phyloP scores from a whole-genome alignment of 2,797 vertebrate species.

The Sternarchorhynchus goeldii region DNA sequence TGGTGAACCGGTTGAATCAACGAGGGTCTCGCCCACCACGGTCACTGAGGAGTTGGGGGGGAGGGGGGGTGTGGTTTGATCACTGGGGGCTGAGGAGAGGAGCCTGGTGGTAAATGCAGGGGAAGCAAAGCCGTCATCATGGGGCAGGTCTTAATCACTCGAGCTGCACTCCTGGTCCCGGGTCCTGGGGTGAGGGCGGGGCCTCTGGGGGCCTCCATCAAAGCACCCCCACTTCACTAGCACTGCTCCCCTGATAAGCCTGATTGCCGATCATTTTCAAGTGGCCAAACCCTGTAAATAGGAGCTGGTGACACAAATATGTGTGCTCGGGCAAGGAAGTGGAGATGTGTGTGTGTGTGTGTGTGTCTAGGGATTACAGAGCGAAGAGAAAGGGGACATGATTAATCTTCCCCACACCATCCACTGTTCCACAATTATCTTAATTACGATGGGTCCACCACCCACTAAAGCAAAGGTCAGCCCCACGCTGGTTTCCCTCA shows the following conservation, averaged over 20 bases:
- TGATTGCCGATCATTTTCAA: slow-evolving; percentile 69
- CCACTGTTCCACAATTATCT: slow-evolving; percentile 55
- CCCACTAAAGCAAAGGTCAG: slow-evolving; percentile 47
- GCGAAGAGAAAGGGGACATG: slow-evolving; percentile 26
- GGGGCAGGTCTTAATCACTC: slow-evolving; percentile 73
- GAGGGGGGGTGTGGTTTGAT: slow-evolving; percentile 20
- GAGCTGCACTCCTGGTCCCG: slow-evolving; percentile 58
- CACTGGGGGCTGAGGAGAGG: slow-evolving; percentile 58
- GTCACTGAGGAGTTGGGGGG: slow-evolving; percentile 32
- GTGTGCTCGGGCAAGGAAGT: neutral
- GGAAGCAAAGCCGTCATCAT: slow-evolving; percentile 71
- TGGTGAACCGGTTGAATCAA: slow-evolving; percentile 17
- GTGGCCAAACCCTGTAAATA: slow-evolving; percentile 70
- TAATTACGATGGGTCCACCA: slow-evolving; percentile 54
- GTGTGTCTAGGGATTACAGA: slow-evolving; percentile 32
- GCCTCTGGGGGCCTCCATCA: slow-evolving; percentile 69
- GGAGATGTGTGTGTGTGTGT: neutral
- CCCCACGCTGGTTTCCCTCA: slow-evolving; percentile 37
- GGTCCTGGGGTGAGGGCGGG: slow-evolving; percentile 64
- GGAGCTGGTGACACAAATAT: slow-evolving; percentile 8
- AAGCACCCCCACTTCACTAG: slow-evolving; percentile 31
- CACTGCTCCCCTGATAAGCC: slow-evolving; percentile 64
- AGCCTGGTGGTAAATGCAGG: slow-evolving; percentile 61
- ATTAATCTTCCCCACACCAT: slow-evolving; percentile 48
- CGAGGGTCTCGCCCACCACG: slow-evolving; percentile 35